Conservation (phyloP, 53 echinoderm and acorn worm genomes). For the Luidia sarsii region DNA sequence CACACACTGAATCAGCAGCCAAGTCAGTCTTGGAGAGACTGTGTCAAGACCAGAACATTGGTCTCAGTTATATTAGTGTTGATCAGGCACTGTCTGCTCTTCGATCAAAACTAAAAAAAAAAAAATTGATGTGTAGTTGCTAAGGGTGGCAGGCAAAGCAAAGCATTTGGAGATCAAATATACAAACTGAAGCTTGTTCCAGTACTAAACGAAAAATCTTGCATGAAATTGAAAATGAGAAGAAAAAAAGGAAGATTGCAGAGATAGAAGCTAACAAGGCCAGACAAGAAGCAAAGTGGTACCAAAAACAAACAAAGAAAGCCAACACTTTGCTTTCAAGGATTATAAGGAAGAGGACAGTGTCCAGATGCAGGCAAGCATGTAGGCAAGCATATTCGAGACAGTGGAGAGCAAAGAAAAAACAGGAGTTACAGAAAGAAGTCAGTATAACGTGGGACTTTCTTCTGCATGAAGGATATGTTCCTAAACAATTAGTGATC, state of each 20-base stretch:
- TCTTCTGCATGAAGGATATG: slow-evolving; percentile 1
- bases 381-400: neutral
- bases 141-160: slow-evolving; percentile 15
- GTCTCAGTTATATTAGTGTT: neutral
- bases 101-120: slow-evolving; percentile 5
- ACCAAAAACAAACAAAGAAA: neutral
- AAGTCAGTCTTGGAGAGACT: slow-evolving; percentile 9
- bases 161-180: neutral
- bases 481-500: neutral
- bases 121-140: neutral
- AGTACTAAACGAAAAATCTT: slow-evolving; percentile 18
- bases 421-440: neutral
- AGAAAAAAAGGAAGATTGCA: slow-evolving; percentile 23
- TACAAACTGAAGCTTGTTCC: slow-evolving; percentile 5
- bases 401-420: slow-evolving; percentile 18
- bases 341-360: neutral
- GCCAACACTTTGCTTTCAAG: neutral
- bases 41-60: neutral
- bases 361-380: neutral
- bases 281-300: neutral
- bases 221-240: slow-evolving; percentile 24
- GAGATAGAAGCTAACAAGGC: slow-evolving; percentile 3
- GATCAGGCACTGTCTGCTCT: neutral
- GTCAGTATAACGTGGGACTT: slow-evolving; percentile 7
- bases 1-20: neutral